Evolutionary conservation across 2,797 vertebrate species (phyloP), one percentile per base, ranked within the genome.

Genomic region (Paguma larvata): DNA sequence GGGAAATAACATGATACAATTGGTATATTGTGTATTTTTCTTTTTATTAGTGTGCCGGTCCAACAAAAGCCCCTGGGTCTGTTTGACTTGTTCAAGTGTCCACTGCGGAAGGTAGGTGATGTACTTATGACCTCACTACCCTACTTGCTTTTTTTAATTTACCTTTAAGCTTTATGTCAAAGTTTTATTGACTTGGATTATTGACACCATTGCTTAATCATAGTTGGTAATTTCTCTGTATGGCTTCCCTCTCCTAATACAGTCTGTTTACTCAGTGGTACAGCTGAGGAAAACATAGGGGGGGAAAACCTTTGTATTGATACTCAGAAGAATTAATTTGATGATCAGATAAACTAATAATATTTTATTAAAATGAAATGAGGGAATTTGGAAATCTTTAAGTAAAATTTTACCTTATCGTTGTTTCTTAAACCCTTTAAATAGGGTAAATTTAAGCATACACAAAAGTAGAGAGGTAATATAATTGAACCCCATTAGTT

Each of bases 41-140:
- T 59, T 87, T 97, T 99, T 98, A 98, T 21, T 97, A 99, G 99
- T 99, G 98, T 99, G 99, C 99, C 99, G 99, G 94, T 99, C 99
- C 95, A 99, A 99, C 99, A 99, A 99, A 99, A 99, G 99, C 95
- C 99, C 99, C 0, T 99, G 99, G 99, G 99, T 99, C 97, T 99
- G 99, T 98, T 99, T 99, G 94, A 99, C 99, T 34, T 99, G 99
- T 98, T 99, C 99, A n/a, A 99, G 99, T 98, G 99, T 99, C 97
- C 99, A 99, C 93, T 99, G 99, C 98, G 99, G 99, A 99, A 99
- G 99, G 99, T 99, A 98, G 95, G 99, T 98, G 63, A 38, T 41
- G 82, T 78, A 32, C 46, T 93, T 46, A 56, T 16, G 93, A 79
- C 67, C 77, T 96, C 4, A 86, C 27, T 88, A 27, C 67, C 92